Base-by-base conservation (phyloP, 2,113 vertebrate genomes). In the Glaucomys volans region DNA sequence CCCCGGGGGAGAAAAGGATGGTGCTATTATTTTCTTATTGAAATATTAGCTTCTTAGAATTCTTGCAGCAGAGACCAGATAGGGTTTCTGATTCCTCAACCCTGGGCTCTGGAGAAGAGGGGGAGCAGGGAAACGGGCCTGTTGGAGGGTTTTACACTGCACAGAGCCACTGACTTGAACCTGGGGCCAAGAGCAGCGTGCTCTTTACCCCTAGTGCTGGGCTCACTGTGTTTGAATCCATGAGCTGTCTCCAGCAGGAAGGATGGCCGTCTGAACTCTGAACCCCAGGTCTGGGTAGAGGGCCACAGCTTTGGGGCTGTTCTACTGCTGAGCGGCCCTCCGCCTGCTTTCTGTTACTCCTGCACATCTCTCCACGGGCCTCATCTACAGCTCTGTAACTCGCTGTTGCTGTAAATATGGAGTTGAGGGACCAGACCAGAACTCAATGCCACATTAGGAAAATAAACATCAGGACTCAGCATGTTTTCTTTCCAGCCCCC, bases 141-240 rank as follows among this genome's bases (percentile, higher is more conserved):
- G 8, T 16, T 35, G 4, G 0, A 1, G 8, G 62, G 1, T 7
- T 62, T 32, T 16, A 28, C 3, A 8, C 35, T 18, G 24, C 12
- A 9, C 28, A 30, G 37, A 52, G 66, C 47, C 24, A 42, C 4
- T 35, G 59, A n/a, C 4, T 28, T 52, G 74, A 72, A 5, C n/a
- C 66, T 30, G 28, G 42, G 40, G 16, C 37, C 44, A 32, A 52
- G n/a, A 1, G 5, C 0, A 3, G 5, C 9, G 10, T 42, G 37
- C 24, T 76, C 71, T 59, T 22, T 17, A 13, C 16, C 6, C 32
- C 75, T 28, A 44, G 14, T 3, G 14, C 37, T 62, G 40, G 2
- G 37, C 35, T 37, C 64, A 1, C 18, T 74, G 17, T 30, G 16
- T n/a, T 64, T 35, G 32, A 62, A 32, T 52, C 40, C 17, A 26